These are phyloP conservation scores for Melikaiella ostensackeni DNA, from an alignment of 2,888 invertebrate species.

Conservation along the genomic window DNA sequence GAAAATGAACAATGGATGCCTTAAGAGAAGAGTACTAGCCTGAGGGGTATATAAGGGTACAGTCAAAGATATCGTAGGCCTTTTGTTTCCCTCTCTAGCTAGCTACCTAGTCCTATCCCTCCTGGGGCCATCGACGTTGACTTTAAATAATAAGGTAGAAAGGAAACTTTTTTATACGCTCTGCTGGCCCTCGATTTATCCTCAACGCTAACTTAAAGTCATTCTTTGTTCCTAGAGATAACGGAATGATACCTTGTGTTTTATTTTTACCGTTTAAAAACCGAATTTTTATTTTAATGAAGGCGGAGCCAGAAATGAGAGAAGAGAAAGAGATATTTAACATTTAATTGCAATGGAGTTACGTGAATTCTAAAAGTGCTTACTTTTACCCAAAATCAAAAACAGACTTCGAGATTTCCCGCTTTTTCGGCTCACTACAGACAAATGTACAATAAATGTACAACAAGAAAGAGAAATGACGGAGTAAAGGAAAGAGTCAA, in stretches of 20 bases:
- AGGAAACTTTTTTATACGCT: background rate
- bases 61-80: constrained; percentile 66
- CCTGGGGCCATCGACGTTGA: constrained; percentile 43
- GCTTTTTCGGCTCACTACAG: no score
- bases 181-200: constrained; percentile 3
- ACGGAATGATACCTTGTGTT: constrained; percentile 13
- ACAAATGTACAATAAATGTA: no score
- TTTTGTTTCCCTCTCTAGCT: constrained; percentile 63
- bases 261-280: background rate
- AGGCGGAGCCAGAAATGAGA: background rate
- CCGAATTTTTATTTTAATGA: constrained; percentile 14
- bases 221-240: background rate
- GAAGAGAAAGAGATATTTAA: background rate
- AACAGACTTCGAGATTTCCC: no score
- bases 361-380: background rate
- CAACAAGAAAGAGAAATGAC: no score
- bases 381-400: no score
- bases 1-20: constrained; percentile 69
- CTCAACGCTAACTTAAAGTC: constrained; percentile 10
- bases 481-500: no score
- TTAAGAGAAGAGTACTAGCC: constrained; percentile 55
- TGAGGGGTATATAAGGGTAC: constrained; percentile 59
- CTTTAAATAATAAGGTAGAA: constrained; percentile 49
- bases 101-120: constrained; percentile 50
- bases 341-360: background rate